Percentiles rank a stretch among this genome's conserved stretches.
These are phyloP conservation scores for Trachurus trachurus DNA, from an alignment of 2,797 vertebrate species.

Conservation along the genomic window DNA sequence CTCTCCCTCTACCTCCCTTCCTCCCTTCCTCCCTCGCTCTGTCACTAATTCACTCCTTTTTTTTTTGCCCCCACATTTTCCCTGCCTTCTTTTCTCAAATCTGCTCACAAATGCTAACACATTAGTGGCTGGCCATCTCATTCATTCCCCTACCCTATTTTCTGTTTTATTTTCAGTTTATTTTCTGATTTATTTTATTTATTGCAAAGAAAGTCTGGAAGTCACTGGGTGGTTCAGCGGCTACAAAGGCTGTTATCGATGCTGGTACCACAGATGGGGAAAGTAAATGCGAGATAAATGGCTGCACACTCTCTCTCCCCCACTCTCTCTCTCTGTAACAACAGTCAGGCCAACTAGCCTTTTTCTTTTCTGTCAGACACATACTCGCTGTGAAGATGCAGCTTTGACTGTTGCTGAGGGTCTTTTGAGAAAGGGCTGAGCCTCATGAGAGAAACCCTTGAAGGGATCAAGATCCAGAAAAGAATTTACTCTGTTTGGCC, in stretches of 20 bases:
- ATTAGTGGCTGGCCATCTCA: background rate
- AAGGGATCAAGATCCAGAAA: background rate
- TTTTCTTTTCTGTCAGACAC: background rate
- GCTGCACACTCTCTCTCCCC: background rate
- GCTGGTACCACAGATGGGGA: slow-evolving; percentile 22
- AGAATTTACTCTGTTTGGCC: background rate
- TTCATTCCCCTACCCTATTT: background rate
- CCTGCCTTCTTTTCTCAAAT: slow-evolving; percentile 3
- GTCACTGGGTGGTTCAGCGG: slow-evolving; percentile 16
- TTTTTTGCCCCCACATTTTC: slow-evolving; percentile 10
- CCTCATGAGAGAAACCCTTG: background rate
- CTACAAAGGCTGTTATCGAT: slow-evolving; percentile 10
- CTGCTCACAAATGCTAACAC: background rate
- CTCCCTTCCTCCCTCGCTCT: slow-evolving; percentile 16
- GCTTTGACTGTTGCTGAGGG: background rate
- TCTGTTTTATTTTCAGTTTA: background rate
- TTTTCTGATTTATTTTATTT: background rate
- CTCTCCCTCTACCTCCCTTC: slow-evolving; percentile 11
- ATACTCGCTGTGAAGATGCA: background rate
- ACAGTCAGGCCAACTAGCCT: background rate
- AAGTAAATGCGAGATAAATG: slow-evolving; percentile 24
- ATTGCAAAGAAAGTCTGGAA: slow-evolving; percentile 8
- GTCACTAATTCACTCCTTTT: slow-evolving; percentile 39
- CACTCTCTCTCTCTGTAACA: background rate
- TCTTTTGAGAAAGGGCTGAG: background rate